These are phyloP conservation scores for Drosophila macrospina DNA, from an alignment of 2,888 invertebrate genomes.

Conservation along the genomic window DNA sequence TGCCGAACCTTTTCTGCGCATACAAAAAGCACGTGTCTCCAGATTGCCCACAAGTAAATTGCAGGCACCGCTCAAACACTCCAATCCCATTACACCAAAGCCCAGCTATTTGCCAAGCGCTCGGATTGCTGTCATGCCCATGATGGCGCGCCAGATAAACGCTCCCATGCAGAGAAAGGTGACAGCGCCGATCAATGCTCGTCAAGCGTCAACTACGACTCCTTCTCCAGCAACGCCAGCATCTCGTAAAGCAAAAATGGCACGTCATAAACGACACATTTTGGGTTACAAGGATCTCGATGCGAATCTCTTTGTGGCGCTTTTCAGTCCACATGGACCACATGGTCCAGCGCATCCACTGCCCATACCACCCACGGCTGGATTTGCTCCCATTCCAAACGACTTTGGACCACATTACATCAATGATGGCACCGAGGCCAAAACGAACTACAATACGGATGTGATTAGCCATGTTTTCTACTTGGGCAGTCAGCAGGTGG, in stretches of 20 bases:
- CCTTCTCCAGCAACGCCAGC: constrained; percentile 20
- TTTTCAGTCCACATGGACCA: constrained; percentile 68
- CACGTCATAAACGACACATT: constrained; percentile 74
- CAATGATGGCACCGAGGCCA: constrained; percentile 50
- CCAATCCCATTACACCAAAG: constrained; percentile 68
- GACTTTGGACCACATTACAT: constrained; percentile 77
- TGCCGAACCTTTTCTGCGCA: constrained; percentile 74
- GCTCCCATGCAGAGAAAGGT: constrained; percentile 35
- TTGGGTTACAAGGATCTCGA: constrained; percentile 78
- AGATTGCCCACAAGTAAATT: constrained; percentile 77
- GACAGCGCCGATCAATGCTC: constrained; percentile 1
- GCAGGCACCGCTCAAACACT: constrained; percentile 73
- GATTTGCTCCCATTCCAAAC: constrained; percentile 65
- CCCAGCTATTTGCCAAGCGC: constrained; percentile 73
- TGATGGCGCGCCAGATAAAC: constrained; percentile 64
- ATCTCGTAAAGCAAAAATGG: constrained; percentile 31
- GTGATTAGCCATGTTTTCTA: constrained; percentile 84
- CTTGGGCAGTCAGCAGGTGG: constrained; percentile 85
- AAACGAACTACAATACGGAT: constrained; percentile 81
- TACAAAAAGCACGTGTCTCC: constrained; percentile 77
- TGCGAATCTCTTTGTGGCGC: constrained; percentile 75
- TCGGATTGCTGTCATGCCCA: constrained; percentile 58
- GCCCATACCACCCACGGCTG: constrained; percentile 53
- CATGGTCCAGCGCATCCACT: constrained; percentile 56
- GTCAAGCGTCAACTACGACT: constrained; percentile 30